These are phyloP conservation scores for Scartelaos histophorus DNA, from an alignment of 2,113 vertebrate species.

Conservation along the genomic window DNA sequence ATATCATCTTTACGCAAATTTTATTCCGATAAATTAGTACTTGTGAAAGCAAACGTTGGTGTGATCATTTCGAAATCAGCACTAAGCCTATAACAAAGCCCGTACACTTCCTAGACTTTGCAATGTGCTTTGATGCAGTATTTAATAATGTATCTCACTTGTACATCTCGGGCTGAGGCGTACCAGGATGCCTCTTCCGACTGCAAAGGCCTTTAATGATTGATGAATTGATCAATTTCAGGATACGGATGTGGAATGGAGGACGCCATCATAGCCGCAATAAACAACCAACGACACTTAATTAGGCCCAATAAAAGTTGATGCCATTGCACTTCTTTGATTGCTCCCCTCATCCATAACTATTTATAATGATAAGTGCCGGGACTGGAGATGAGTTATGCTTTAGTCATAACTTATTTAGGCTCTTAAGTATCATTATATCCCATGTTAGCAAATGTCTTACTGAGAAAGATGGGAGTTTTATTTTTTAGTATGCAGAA, in stretches of 20 bases:
- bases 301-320: conserved; percentile 25
- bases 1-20: neutral
- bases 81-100: neutral
- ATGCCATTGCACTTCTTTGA: conserved; percentile 2
- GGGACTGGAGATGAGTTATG: neutral
- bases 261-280: conserved; percentile 20
- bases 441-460: conserved; percentile 3
- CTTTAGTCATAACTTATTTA: conserved; percentile 4
- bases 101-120: neutral
- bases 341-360: neutral
- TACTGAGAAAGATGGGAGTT: neutral
- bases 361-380: conserved; percentile 6
- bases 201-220: conserved; percentile 39
- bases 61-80: neutral
- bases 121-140: conserved; percentile 5
- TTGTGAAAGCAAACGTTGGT: too few species aligned
- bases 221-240: conserved; percentile 40
- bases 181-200: conserved; percentile 12
- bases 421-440: conserved; percentile 1
- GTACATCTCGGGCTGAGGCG: neutral
- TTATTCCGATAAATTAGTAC: neutral
- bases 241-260: conserved; percentile 17
- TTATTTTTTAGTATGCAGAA: neutral
- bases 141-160: conserved; percentile 19
- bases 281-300: conserved; percentile 35